A percentile compares a stretch with the other conserved stretches of the same genome.
Conservation (phyloP, 2,888 invertebrate genomes). For the Drosophila histrio region DNA sequence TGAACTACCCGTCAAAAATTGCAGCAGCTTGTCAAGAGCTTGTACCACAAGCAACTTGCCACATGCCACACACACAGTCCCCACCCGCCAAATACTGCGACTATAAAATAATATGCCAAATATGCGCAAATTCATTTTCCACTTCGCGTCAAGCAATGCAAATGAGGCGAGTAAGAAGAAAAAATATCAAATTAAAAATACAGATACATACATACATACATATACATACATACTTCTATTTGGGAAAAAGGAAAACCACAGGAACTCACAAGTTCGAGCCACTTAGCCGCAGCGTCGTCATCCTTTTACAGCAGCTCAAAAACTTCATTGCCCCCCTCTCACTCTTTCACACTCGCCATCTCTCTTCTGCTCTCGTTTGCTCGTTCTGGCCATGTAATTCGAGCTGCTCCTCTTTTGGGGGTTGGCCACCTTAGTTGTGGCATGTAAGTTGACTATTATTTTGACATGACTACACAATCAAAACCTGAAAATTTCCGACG, state of each 20-base stretch:
- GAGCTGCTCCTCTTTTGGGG: slow-evolving; percentile 45
- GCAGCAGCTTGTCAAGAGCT: slow-evolving; percentile 71
- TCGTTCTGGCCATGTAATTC: slow-evolving; percentile 50
- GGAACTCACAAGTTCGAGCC: slow-evolving; percentile 75
- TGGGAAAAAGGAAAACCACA: slow-evolving; percentile 51
- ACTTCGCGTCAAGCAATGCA: slow-evolving; percentile 58
- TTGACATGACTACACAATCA: slow-evolving; percentile 82
- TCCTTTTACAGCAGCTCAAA: slow-evolving; percentile 21
- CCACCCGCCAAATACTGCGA: no score
- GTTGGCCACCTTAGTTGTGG: slow-evolving; percentile 66
- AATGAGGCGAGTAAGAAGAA: slow-evolving; percentile 53
- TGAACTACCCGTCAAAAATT: slow-evolving; percentile 60
- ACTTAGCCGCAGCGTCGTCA: slow-evolving; percentile 69
- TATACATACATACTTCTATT: background rate
- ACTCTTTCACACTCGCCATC: background rate
- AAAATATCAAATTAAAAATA: slow-evolving; percentile 25
- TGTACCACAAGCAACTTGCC: slow-evolving; percentile 39
- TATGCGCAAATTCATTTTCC: slow-evolving; percentile 75
- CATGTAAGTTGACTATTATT: slow-evolving; percentile 82
- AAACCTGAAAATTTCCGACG: slow-evolving; percentile 77
- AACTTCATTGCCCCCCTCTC: background rate
- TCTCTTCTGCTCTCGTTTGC: background rate
- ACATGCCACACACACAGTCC: slow-evolving; percentile 15
- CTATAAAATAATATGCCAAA: slow-evolving; percentile 75
- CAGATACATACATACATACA: background rate